These are phyloP conservation scores for Leucophora obtusa DNA, from an alignment of 2,888 invertebrate species.

Conservation along the genomic window DNA sequence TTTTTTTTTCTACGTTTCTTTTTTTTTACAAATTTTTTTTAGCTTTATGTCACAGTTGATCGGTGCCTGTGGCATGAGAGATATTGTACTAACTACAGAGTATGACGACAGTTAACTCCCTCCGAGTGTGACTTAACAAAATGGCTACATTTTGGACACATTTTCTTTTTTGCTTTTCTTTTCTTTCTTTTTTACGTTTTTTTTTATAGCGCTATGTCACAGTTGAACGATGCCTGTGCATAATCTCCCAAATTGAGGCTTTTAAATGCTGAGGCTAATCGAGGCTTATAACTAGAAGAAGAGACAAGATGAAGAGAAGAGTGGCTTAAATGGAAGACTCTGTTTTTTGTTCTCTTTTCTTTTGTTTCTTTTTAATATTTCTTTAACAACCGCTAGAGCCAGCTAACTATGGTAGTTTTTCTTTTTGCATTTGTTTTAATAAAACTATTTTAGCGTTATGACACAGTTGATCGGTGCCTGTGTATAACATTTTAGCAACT, in stretches of 20 bases:
- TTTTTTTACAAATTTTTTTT: slow-evolving; percentile 50
- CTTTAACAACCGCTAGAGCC: not conserved
- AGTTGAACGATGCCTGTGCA: slow-evolving; percentile 67
- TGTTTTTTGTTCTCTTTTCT: slow-evolving; percentile 31
- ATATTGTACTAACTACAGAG: not conserved
- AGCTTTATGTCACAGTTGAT: slow-evolving; percentile 66
- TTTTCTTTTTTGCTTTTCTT: slow-evolving; percentile 24
- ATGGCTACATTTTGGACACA: not conserved
- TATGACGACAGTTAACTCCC: not conserved
- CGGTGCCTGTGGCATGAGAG: slow-evolving; percentile 61
- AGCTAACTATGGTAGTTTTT: slow-evolving; percentile 10
- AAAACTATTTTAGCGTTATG: slow-evolving; percentile 50
- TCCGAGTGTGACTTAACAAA: not conserved
- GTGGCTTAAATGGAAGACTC: slow-evolving; percentile 23
- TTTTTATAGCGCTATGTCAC: slow-evolving; percentile 65
- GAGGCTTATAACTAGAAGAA: not conserved
- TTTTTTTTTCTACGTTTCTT: slow-evolving; percentile 35
- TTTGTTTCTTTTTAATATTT: not conserved
- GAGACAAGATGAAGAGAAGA: slow-evolving; percentile 4
- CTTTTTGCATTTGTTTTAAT: slow-evolving; percentile 30
- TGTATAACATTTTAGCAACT: slow-evolving; percentile 16
- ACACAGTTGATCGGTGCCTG: slow-evolving; percentile 65
- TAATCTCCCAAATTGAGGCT: slow-evolving; percentile 37
- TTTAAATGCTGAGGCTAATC: not conserved
- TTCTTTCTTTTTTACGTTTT: slow-evolving; percentile 28